Conservation (phyloP, 2,888 invertebrate genomes). For the Phortica okadai region DNA sequence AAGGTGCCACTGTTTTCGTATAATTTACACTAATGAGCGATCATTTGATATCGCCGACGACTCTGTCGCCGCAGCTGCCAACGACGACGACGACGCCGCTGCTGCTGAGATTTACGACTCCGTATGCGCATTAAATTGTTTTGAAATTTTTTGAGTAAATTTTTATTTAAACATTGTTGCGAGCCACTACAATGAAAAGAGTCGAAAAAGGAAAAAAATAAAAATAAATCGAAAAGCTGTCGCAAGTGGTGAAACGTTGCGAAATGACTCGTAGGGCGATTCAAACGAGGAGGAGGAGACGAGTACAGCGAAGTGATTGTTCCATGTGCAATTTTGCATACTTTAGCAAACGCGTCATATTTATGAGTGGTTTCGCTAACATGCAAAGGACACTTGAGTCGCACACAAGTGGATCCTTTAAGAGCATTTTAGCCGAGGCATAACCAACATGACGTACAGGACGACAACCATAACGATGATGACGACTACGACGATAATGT, state of each 20-base stretch:
- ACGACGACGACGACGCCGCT: neutral
- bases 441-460: conserved; percentile 26
- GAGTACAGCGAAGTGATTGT: conserved; percentile 53
- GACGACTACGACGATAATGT: conserved; percentile 7
- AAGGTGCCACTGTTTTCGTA: conserved; percentile 59
- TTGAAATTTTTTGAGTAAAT: conserved; percentile 18
- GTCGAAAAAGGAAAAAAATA: neutral
- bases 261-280: neutral
- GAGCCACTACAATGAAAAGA: conserved; percentile 19
- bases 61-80: no score
- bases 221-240: neutral
- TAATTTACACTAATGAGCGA: conserved; percentile 41
- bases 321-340: conserved; percentile 74
- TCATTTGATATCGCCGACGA: conserved; percentile 57
- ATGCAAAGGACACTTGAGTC: conserved; percentile 73
- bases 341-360: conserved; percentile 75
- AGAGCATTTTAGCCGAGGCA: conserved; percentile 67
- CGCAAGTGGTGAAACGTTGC: conserved; percentile 9
- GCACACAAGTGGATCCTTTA: conserved; percentile 73
- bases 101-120: conserved; percentile 45
- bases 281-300: neutral
- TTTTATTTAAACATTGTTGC: conserved; percentile 50
- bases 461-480: conserved; percentile 3
- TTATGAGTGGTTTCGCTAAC: conserved; percentile 75
- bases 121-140: conserved; percentile 28